Evolutionary conservation across 2,888 invertebrate genomes (phyloP), one percentile per base, ranked within the genome.

Genomic region (Euzophera pinguis): DNA sequence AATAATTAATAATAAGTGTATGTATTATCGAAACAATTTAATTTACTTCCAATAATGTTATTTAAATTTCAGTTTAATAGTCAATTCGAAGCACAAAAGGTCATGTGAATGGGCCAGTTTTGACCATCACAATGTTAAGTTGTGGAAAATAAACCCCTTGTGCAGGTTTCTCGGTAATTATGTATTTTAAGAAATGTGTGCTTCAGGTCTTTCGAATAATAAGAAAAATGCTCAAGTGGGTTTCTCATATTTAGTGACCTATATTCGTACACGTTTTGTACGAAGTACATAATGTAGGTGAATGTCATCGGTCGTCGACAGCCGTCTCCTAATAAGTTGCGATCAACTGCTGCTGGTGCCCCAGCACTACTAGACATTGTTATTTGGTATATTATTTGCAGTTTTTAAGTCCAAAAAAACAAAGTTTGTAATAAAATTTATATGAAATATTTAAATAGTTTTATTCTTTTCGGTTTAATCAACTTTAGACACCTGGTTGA

Each of bases 371-470:
- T 80, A 79, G 74, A 76, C 76, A 73, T 73, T 76, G 74, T 80
- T 82, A 75, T 81, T 81, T 78, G 81, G 76, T 86, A 81, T 85
- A 82, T 86, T 75, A 82, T 84, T 88, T 89, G 86, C 85, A 83
- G 80, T 81, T 73, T n/a, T 81, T 85, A 87, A 81, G 83, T 74
- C 78, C 79, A 78, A 71, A 77, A n/a, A 22, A 84, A 84, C 75
- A 81, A 71, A 70, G 79, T 90, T 89, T 89, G 83, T 86, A 89
- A 89, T 88, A 87, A 90, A 90, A 87, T 88, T 88, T 89, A 80
- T 88, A 90, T 78, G 76, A 82, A 84, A 83, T 75, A 73, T 59
- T 52, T 41, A 42, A 16, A 43, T 54, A 57, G 72, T 81, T 82
- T 82, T 63, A 71, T 68, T 80, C 67, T 13, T 38, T 6, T 13